Evolutionary conservation across 2,113 vertebrate genomes (phyloP).

Genomic region (Atrichornis clamosus): DNA sequence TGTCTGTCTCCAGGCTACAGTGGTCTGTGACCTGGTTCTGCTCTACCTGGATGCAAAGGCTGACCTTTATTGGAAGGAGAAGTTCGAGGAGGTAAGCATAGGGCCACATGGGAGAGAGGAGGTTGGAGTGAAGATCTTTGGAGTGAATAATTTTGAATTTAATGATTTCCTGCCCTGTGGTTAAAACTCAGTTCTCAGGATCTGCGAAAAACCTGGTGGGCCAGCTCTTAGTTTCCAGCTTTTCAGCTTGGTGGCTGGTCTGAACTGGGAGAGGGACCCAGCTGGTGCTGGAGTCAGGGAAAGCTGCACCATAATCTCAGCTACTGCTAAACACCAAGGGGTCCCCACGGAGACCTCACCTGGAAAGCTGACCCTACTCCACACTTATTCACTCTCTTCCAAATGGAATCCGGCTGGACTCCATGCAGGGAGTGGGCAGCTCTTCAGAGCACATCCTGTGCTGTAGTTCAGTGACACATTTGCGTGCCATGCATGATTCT

Average conservation of each 20-base stretch:
- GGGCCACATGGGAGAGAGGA: not conserved
- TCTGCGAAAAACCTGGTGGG: not conserved
- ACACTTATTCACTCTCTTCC: not conserved
- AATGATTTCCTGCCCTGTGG: not conserved
- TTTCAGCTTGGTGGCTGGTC: not conserved
- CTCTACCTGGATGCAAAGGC: constrained; percentile 74
- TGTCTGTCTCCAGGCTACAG: constrained; percentile 55
- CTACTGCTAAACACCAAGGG: not conserved
- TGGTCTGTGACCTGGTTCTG: constrained; percentile 77
- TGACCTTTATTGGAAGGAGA: constrained; percentile 71
- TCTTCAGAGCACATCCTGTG: rapidly evolving
- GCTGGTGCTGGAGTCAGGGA: not conserved
- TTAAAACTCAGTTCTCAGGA: not conserved
- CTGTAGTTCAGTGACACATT: not conserved
- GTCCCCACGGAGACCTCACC: not conserved
- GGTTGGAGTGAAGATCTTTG: not conserved
- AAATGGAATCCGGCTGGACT: not conserved
- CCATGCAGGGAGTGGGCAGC: not conserved
- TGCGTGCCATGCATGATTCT: not conserved
- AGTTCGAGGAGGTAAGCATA: constrained; percentile 73
- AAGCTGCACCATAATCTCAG: not conserved
- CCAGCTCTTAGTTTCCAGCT: not conserved
- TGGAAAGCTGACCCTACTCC: not conserved
- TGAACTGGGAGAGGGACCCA: not conserved
- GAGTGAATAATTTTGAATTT: not conserved